Evolutionary conservation across 2,888 invertebrate genomes (phyloP), one percentile per base, ranked within the genome.

Genomic region (Crossocerus cetratus): DNA sequence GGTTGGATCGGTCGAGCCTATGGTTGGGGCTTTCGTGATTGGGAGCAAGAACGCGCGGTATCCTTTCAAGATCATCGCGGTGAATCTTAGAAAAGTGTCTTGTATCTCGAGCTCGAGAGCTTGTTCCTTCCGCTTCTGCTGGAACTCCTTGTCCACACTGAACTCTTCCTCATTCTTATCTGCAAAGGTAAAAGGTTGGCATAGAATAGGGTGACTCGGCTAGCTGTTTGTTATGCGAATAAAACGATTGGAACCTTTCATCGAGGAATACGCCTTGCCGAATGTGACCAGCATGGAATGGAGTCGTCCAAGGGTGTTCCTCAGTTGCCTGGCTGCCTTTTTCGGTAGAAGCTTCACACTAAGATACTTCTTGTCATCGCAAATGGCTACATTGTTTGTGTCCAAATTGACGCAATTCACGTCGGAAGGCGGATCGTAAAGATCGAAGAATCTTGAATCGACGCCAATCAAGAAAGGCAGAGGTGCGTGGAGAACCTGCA

Each of bases 351-450:
- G 87, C 91, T 97, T 97, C 2, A 94, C 91, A 67, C 93, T 95
- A 84, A 98, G 92, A 88, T 95, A 94, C 82, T 95, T 94, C 89
- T 97, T 98, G 68, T 97, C 95, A 87, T 98, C 98, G 87, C 97
- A 96, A 78, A 97, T 94, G 75, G 97, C 97, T 76, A 99, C 97
- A 84, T 97, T 97, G 88, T 98, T 98, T 0, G 99, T 99, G 88
- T 99, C 99, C 87, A 99, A 93, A 92, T 99, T 99, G 60, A 99
- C 96, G 91, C 99, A 99, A 61, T 97, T 98, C 8, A 99, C 99
- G 91, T 99, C 99, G 16, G 94, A 92, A 32, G 99, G 99, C 32
- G 98, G 99, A 89, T 98, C 98, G 88, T 97, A 98, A 44, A 99
- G 92, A 91, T 99, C 99, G 90, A 99, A 99, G 92, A 98, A 99